Evolutionary conservation across 2,888 invertebrate genomes (phyloP).

Genomic region (Synergus laeviventris): DNA sequence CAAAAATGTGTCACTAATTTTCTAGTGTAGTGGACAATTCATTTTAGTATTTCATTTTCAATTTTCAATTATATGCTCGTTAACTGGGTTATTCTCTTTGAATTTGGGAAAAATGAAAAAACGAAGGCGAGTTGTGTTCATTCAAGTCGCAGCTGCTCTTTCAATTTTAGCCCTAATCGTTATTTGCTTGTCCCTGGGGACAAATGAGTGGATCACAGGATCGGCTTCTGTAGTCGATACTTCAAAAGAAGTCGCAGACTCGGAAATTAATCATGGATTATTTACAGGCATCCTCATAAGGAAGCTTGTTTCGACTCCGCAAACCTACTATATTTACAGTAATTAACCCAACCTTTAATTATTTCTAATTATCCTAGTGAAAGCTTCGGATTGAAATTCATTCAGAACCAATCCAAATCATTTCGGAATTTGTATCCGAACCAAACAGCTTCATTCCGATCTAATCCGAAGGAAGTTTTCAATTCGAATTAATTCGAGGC

Average conservation of each 20-base stretch:
- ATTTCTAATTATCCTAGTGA: no score
- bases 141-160: conserved; percentile 49
- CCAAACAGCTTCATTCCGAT: no score
- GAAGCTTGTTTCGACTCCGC: conserved; percentile 51
- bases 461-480: no score
- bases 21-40: not conserved
- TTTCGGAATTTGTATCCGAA: no score
- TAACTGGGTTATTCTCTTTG: not conserved
- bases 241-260: conserved; percentile 47
- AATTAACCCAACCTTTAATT: conserved; percentile 42
- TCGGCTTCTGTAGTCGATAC: conserved; percentile 52
- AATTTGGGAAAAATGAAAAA: conserved; percentile 21
- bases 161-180: conserved; percentile 56
- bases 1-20: conserved; percentile 5
- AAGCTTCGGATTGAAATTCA: no score
- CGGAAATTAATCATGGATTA: conserved; percentile 59
- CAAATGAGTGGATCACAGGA: conserved; percentile 55
- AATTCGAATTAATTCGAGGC: no score
- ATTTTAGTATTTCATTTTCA: not conserved
- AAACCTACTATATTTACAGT: conserved; percentile 57
- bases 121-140: conserved; percentile 42
- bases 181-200: conserved; percentile 54
- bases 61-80: not conserved
- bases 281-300: conserved; percentile 57
- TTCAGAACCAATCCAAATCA: no score